Evolutionary conservation across 2,797 vertebrate species (phyloP), one percentile per base, ranked within the genome.

Genomic region (Acrossocheilus wenchowensis): DNA sequence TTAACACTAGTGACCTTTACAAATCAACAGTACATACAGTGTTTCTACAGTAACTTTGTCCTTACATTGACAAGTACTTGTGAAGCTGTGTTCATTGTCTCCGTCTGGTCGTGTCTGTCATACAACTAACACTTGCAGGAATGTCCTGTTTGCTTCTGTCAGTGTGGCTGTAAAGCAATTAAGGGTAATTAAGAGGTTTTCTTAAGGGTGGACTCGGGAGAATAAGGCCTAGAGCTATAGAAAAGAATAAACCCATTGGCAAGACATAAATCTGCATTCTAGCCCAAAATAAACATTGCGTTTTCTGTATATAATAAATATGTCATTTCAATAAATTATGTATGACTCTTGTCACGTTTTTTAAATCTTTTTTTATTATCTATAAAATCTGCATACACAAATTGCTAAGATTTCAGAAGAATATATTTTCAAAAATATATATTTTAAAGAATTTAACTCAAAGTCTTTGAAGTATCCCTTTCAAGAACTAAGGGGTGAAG

Each of bases 91-190:
- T 7, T 64, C 71, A 72, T 48, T 83, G 82, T 83, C 82, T 74
- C 71, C 62, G 52, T 43, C 43, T 66, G 85, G 69, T 73, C 78
- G 54, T 15, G 75, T 80, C 75, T 79, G 52, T 64, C 79, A 52
- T 45, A 36, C 45, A 72, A 36, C 48, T 82, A 26, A 71, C 72
- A 64, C 85, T 75, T 81, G 34, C 60, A 86, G 78, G 85, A 85
- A 86, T 86, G 85, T 78, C 64, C 30, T 82, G 45, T 74, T 87
- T 50, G 23, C 82, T 48, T 75, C 82, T 74, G 78, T 88, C 83
- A 68, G 17, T 86, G 84, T 86, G 78, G 72, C 23, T 79, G 78
- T 84, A 83, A 85, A 85, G 62, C 26, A 80, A 85, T 87, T 86
- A 88, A 87, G 26, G 39, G 73, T 66, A 73, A 88, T 85, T 87